Evolutionary conservation across 2,113 vertebrate genomes (phyloP).

Genomic region (Desmodus rotundus): DNA sequence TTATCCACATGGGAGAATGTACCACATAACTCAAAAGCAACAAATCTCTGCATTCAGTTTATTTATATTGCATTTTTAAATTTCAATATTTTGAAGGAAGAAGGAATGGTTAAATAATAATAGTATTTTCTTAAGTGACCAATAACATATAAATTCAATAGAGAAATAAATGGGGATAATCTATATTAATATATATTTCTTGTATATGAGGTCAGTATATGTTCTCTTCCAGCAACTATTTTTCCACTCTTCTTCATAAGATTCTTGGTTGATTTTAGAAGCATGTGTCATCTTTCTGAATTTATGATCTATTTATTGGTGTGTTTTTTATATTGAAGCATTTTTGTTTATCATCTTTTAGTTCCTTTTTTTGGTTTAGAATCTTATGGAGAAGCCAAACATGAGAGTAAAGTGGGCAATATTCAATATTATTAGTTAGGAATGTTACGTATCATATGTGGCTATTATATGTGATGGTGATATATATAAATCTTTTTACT

Average conservation of each 20-base stretch:
- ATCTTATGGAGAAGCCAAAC: slow-evolving; percentile 31
- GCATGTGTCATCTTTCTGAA: background rate
- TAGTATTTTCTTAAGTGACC: slow-evolving; percentile 44
- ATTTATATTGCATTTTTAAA: slow-evolving; percentile 39
- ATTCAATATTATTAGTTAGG: slow-evolving; percentile 31
- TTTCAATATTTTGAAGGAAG: slow-evolving; percentile 33
- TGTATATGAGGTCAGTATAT: background rate
- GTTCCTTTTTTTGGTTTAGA: slow-evolving; percentile 10
- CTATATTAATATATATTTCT: background rate
- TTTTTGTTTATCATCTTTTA: slow-evolving; percentile 51
- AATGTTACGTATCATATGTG: slow-evolving; percentile 7
- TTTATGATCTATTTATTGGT: background rate
- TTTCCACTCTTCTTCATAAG: background rate
- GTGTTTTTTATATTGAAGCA: background rate
- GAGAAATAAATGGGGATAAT: background rate
- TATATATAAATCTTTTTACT: slow-evolving; percentile 53
- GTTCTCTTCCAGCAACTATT: background rate
- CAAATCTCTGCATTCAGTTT: slow-evolving; percentile 32
- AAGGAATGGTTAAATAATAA: slow-evolving; percentile 47
- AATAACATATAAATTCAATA: slow-evolving; percentile 14
- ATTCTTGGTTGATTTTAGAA: background rate
- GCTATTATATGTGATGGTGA: slow-evolving; percentile 3
- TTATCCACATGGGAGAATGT: slow-evolving; percentile 42
- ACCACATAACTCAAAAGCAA: slow-evolving; percentile 32
- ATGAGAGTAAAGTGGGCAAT: background rate